Percentiles rank a stretch among this genome's conserved stretches.
Evolutionary conservation across 2,797 vertebrate species (phyloP).

Genomic region (Amphiprion clarkii): DNA sequence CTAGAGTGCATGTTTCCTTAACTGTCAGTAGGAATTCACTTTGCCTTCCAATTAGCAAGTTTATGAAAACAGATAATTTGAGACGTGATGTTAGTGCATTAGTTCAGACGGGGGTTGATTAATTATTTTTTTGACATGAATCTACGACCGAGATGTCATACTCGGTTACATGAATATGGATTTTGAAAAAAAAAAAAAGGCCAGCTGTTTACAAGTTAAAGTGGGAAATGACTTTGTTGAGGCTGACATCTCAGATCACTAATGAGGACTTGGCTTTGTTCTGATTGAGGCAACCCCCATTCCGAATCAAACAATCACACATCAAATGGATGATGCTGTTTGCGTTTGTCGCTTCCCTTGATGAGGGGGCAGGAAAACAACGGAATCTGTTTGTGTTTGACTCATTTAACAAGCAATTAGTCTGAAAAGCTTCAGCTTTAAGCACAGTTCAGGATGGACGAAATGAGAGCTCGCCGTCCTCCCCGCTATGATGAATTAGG

Average conservation of each 20-base stretch:
- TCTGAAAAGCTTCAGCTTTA: conserved; percentile 52
- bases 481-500: background rate
- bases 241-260: conserved; percentile 53
- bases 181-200: background rate
- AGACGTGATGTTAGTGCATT: no score
- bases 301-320: conserved; percentile 58
- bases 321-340: conserved; percentile 64
- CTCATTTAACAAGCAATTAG: conserved; percentile 70
- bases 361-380: conserved; percentile 61
- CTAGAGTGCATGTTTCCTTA: no score
- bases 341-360: conserved; percentile 54
- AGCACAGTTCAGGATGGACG: conserved; percentile 45
- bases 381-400: conserved; percentile 44
- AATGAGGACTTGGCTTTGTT: conserved; percentile 68
- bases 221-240: conserved; percentile 43
- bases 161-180: no score
- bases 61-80: no score
- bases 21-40: no score
- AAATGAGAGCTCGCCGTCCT: conserved; percentile 20
- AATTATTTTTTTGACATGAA: no score
- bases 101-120: no score
- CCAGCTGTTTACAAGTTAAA: conserved; percentile 36
- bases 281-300: conserved; percentile 30
- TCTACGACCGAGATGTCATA: no score
- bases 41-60: no score